Evolutionary conservation across 2,888 invertebrate species (phyloP), one percentile per base, ranked within the genome.

Genomic region (Rhabditoides inermis): DNA sequence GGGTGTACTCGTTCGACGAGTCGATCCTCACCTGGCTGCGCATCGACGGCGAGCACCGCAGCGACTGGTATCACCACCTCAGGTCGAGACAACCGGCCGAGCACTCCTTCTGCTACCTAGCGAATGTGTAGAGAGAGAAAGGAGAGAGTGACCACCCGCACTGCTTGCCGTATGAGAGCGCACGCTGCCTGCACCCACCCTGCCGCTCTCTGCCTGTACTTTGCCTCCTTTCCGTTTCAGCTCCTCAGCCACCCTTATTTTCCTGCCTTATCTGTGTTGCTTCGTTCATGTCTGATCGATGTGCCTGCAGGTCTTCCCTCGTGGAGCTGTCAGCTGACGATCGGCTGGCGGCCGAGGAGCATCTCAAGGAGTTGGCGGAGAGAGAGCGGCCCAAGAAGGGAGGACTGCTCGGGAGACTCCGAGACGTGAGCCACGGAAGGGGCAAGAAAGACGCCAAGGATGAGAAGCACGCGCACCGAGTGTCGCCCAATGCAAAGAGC

Each of bases 1-100:
- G 75, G 51, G 56, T 75, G 65, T 62, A 65, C 55, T 61, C 69
- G 36, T 70, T 70, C 55, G 74, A 73, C 50, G 73, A 73, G 50
- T 60, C 68, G 10, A 57, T 75, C 26, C 62, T 73, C 44, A 65
- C 71, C 37, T 69, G 69, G 73, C 61, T 75, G 30, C 63, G 66
- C 25, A 58, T 62, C 39, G 68, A 72, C 30, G 69, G 65, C 26
- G 63, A 67, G 48, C 62, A 67, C 35, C 61, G 60, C 42, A 55
- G 66, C 46, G 59, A 57, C 35, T 69, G 64, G 65, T 52, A 65
- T 40, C 58, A 61, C 32, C 54, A 58, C 46, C 56, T 60, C 63
- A 68, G 66, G 67, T 65, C 47, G 30, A 41, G 41, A n/a, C n/a
- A n/a, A n/a, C n/a, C n/a, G n/a, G n/a, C n/a, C n/a, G n/a, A n/a